A percentile compares a stretch with the other conserved stretches of the same genome.
These are phyloP conservation scores for Calcarius ornatus DNA, from an alignment of 2,113 vertebrate genomes.

Conservation along the genomic window DNA sequence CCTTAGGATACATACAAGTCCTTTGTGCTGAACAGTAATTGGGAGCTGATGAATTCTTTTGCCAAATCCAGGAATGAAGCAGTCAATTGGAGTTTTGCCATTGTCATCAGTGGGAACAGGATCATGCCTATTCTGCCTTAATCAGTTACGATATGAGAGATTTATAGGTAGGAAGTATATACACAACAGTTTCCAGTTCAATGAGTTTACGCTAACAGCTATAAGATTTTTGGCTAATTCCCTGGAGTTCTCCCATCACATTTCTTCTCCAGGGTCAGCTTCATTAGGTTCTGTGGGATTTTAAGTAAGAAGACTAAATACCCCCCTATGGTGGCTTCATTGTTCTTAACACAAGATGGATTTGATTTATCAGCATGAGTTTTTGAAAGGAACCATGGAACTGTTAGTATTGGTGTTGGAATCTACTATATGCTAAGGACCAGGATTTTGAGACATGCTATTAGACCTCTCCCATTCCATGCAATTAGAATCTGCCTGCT, in stretches of 20 bases:
- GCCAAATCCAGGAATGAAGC: slow-evolving; percentile 15
- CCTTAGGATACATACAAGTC: not conserved
- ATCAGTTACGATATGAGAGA: slow-evolving; percentile 46
- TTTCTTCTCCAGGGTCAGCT: slow-evolving; percentile 34
- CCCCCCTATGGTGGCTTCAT: slow-evolving; percentile 39
- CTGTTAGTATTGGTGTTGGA: not conserved
- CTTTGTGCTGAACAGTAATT: not conserved
- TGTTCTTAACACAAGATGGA: slow-evolving; percentile 34
- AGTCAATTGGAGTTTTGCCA: slow-evolving; percentile 31
- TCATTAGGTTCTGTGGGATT: slow-evolving; percentile 13
- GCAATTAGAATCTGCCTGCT: not conserved
- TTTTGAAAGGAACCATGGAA: slow-evolving; percentile 2
- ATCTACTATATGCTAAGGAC: not conserved
- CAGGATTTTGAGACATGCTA: not conserved
- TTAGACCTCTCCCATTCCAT: not conserved
- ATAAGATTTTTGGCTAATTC: slow-evolving; percentile 46
- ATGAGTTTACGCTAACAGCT: slow-evolving; percentile 25
- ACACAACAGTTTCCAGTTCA: slow-evolving; percentile 47
- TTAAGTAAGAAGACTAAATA: slow-evolving; percentile 33
- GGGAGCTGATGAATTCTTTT: slow-evolving; percentile 2
- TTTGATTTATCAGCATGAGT: slow-evolving; percentile 44
- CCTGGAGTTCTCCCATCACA: slow-evolving; percentile 23
- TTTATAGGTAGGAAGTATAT: slow-evolving; percentile 53
- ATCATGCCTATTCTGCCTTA: slow-evolving; percentile 43
- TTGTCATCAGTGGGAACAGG: slow-evolving; percentile 24